These are phyloP conservation scores for Chondrosia reniformis DNA, from an alignment of 37 sponge, comb jelly and placozoan genomes.

Conservation along the genomic window DNA sequence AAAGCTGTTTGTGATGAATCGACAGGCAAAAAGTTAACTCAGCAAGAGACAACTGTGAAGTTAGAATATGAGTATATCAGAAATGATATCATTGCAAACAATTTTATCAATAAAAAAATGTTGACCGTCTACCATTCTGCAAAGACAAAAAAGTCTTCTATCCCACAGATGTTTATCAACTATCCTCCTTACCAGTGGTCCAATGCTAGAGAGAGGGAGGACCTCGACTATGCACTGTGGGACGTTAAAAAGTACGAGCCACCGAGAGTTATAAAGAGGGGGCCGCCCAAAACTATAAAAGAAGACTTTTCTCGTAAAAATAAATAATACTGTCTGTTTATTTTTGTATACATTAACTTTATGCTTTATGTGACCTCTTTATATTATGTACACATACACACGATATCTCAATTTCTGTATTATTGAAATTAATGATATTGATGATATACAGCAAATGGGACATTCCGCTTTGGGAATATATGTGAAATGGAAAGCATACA, in stretches of 20 bases:
- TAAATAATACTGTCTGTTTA: no score
- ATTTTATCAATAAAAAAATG: constrained; percentile 21
- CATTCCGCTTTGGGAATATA: no score
- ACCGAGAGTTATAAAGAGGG: background rate
- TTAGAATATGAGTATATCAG: constrained; percentile 14
- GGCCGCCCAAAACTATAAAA: no score
- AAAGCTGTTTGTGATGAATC: background rate
- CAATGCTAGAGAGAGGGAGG: background rate
- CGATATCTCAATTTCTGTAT: no score
- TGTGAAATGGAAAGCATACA: no score
- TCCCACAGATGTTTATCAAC: constrained; percentile 10
- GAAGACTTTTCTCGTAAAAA: no score
- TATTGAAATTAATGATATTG: no score
- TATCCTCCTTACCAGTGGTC: constrained; percentile 12
- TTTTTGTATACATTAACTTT: no score
- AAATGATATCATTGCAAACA: constrained; percentile 9
- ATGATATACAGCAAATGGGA: no score
- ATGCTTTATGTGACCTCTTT: no score
- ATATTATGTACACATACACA: no score
- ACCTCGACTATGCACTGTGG: background rate
- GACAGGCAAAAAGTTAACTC: background rate
- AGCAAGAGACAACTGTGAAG: background rate
- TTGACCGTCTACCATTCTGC: background rate
- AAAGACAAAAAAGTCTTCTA: background rate
- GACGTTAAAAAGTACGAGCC: constrained; percentile 9